Evolutionary conservation across 2,888 invertebrate species (phyloP).

Genomic region (Coelopa pilipes): DNA sequence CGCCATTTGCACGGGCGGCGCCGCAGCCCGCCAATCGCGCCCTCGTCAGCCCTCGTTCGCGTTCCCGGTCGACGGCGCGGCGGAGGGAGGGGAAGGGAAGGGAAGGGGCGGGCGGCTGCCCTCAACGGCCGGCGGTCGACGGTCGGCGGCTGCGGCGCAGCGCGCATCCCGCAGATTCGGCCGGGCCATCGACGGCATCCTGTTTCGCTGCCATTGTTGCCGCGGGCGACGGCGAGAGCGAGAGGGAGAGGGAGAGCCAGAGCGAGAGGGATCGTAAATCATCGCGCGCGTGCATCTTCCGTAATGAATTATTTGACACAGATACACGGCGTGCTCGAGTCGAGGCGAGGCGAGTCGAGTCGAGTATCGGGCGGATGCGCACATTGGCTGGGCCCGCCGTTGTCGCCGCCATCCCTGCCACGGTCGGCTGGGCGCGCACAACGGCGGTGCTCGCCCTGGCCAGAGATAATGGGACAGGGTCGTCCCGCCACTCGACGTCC

Average conservation of each 20-base stretch:
- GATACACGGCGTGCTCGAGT: conserved; percentile 31
- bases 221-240: too few species aligned
- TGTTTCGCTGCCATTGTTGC: background rate
- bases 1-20: conserved; percentile 15
- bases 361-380: conserved; percentile 24
- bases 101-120: too few species aligned
- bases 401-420: background rate
- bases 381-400: background rate
- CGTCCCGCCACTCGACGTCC: conserved; percentile 23
- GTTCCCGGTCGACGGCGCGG: background rate
- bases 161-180: conserved; percentile 36
- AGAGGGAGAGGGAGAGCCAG: background rate
- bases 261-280: conserved; percentile 21
- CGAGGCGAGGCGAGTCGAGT: too few species aligned
- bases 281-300: conserved; percentile 11
- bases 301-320: conserved; percentile 25
- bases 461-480: conserved; percentile 35
- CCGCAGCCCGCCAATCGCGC: conserved; percentile 9
- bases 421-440: conserved; percentile 36
- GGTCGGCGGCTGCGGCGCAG: conserved; percentile 38
- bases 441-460: conserved; percentile 31
- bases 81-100: too few species aligned
- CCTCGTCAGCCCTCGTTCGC: background rate
- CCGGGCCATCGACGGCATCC: conserved; percentile 8
- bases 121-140: conserved; percentile 28